Evolutionary conservation across 2,888 invertebrate genomes (phyloP), one percentile per base, ranked within the genome.

Genomic region (Ariolimax columbianus): DNA sequence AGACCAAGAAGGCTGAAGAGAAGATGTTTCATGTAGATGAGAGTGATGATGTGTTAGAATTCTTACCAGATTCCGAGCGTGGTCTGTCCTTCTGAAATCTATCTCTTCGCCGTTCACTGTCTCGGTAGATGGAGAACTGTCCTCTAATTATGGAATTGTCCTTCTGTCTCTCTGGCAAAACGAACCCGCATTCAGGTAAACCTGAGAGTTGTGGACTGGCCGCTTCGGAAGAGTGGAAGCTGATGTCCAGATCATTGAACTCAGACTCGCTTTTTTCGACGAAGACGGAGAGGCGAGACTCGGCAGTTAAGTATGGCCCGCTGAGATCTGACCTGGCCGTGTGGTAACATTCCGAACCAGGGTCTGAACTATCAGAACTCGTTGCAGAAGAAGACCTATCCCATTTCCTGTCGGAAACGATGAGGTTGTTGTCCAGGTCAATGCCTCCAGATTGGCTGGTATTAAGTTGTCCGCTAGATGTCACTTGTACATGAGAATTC

Each of bases 321-420:
- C 85, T 85, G 30, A 85, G 68, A n/a, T 85, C 85, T 0, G 85
- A 85, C 11, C 26, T 51, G 75, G 85, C 85, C 3, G 81, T 81
- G 68, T 85, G 72, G 40, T 85, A 85, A 30, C 70, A 26, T 14
- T 85, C 85, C 7, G 85, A 85, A 19, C 68, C 85, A 0, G 38
- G 43, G 77, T 80, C 80, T 33, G 85, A 80, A 23, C 77, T 40
- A 1, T 72, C 59, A 17, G 59, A 30, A 36, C 79, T 79, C 19
- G 63, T 43, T 6, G 79, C 43, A 0, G 73, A 84, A 0, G 79
- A 33, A 14, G 73, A 38, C 26, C 77, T 30, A 26, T 9, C 33
- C 3, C 68, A 17, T 11, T n/a, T 40, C 4, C 19, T 14, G 33
- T 38, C 9, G 47, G 59, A 23, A 3, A 19, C 51, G 26, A 43